phyloP scores from a whole-genome alignment of 37 sponge, comb jelly and placozoan species.

The Halichondria panicea region DNA sequence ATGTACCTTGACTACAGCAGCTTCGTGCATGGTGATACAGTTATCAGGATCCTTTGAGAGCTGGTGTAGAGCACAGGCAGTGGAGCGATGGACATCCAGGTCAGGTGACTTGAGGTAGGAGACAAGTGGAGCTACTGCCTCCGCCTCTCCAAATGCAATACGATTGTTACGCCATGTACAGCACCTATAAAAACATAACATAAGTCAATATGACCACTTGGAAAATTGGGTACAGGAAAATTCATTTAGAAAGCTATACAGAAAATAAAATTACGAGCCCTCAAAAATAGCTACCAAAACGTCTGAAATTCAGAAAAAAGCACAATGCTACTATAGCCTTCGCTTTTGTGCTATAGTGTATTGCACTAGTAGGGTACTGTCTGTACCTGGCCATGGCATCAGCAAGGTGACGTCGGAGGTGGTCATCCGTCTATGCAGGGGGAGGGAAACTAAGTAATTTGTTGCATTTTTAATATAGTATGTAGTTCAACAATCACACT shows the following conservation, averaged over 20 bases:
- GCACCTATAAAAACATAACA: constrained; percentile 67
- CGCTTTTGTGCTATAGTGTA: not conserved
- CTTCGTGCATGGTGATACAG: constrained; percentile 98
- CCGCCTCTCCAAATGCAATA: constrained; percentile 85
- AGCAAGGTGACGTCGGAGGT: constrained; percentile 83
- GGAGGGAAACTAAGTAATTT: not conserved
- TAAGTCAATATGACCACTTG: too few relatives aligned
- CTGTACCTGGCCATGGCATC: constrained; percentile 94
- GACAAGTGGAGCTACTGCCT: constrained; percentile 95
- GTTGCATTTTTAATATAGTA: not conserved
- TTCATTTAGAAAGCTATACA: too few relatives aligned
- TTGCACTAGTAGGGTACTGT: too few relatives aligned
- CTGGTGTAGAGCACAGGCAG: constrained; percentile 93
- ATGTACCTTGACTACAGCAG: constrained; percentile 89
- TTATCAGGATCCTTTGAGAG: constrained; percentile 97
- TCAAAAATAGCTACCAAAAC: too few relatives aligned
- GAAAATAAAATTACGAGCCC: too few relatives aligned
- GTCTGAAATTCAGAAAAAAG: too few relatives aligned
- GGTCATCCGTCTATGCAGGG: constrained; percentile 78
- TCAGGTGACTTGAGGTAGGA: constrained; percentile 84
- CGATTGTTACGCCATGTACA: constrained; percentile 97
- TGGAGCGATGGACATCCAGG: constrained; percentile 82
- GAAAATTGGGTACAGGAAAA: too few relatives aligned
- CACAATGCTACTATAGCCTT: too few relatives aligned
- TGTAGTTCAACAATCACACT: not conserved